A percentile compares a stretch with the other conserved stretches of the same genome.
Evolutionary conservation across 2,797 vertebrate species (phyloP).

Genomic region (Galaxias olidus): DNA sequence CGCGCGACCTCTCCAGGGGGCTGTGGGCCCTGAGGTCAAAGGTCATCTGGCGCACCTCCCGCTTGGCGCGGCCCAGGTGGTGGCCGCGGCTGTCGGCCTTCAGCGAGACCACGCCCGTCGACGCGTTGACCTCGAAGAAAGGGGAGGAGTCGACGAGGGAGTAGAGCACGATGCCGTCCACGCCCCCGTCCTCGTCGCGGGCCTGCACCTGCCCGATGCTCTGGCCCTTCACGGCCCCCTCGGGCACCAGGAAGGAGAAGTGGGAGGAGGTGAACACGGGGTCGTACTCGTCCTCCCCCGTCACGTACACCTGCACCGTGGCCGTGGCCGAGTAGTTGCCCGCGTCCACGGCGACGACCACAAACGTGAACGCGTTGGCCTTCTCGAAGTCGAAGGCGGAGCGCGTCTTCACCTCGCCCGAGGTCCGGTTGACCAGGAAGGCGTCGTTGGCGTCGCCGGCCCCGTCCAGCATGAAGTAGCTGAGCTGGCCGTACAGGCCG

Average conservation of each 20-base stretch:
- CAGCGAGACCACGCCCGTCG: conserved; percentile 87
- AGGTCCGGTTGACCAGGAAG: conserved; percentile 83
- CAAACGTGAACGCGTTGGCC: conserved; percentile 85
- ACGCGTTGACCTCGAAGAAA: conserved; percentile 92
- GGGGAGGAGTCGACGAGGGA: conserved; percentile 82
- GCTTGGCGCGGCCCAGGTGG: conserved; percentile 73
- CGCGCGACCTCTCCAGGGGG: conserved; percentile 86
- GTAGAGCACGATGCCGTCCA: conserved; percentile 92
- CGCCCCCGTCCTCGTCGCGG: conserved; percentile 90
- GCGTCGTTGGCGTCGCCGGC: conserved; percentile 69
- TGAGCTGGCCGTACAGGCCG: conserved; percentile 85
- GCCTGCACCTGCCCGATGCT: conserved; percentile 90
- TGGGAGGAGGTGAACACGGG: conserved; percentile 85
- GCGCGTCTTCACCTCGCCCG: conserved; percentile 85
- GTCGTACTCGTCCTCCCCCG: conserved; percentile 94
- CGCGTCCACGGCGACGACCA: conserved; percentile 84
- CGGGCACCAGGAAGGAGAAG: conserved; percentile 90
- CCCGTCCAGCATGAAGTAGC: conserved; percentile 81
- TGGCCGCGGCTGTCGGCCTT: conserved; percentile 83
- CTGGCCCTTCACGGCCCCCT: conserved; percentile 88
- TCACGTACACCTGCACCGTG: conserved; percentile 90
- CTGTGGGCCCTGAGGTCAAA: conserved; percentile 89
- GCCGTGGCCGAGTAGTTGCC: conserved; percentile 94
- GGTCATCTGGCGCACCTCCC: conserved; percentile 85
- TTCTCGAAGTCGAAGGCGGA: conserved; percentile 91